These are phyloP conservation scores for Drosophila quasianomalipes DNA, from an alignment of 2,888 invertebrate genomes.

Conservation along the genomic window DNA sequence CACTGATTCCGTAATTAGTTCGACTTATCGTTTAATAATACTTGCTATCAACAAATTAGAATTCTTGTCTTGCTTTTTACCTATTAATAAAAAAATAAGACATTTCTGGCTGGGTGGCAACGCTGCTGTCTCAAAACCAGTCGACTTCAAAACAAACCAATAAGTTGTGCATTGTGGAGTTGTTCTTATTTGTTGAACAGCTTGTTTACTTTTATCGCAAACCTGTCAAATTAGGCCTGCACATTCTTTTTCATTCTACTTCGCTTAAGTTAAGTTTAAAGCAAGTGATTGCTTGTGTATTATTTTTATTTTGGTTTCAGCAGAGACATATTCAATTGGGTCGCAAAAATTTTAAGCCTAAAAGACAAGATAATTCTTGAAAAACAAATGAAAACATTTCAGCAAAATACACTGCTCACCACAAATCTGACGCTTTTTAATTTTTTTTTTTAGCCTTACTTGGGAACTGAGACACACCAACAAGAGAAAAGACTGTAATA, in stretches of 20 bases:
- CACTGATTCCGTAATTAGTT: constrained; percentile 2
- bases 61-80: background rate
- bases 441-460: constrained; percentile 11
- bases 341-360: background rate
- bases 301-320: background rate
- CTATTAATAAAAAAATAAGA: background rate
- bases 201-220: background rate
- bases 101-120: constrained; percentile 17
- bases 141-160: constrained; percentile 1
- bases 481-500: constrained; percentile 51
- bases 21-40: background rate
- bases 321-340: background rate
- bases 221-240: background rate
- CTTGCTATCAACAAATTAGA: background rate
- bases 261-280: background rate
- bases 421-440: background rate
- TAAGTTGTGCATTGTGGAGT: background rate
- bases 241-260: background rate
- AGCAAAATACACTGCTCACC: background rate
- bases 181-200: background rate
- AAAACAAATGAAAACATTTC: background rate
- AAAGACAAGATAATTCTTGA: background rate
- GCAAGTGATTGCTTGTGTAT: background rate
- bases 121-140: constrained; percentile 9
- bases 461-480: constrained; percentile 14